Evolutionary conservation across 2,888 invertebrate species (phyloP), one percentile per base, ranked within the genome.

Genomic region (Metacarcinus magister): DNA sequence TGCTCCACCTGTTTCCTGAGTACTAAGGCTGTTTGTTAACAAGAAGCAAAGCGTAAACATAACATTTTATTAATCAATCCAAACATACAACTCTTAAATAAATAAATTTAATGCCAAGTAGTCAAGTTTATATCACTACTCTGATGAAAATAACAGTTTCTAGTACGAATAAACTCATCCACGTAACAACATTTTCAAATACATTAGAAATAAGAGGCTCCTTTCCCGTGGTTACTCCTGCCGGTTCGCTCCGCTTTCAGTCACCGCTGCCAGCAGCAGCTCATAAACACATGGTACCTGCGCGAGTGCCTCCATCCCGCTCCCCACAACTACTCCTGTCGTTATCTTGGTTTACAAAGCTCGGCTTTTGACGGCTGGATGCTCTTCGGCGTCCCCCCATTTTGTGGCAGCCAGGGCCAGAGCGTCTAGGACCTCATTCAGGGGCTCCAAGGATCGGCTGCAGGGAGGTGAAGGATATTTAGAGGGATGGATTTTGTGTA

Each of bases 381-480:
- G 32, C 44, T 7, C 54, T 32, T 92, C 90, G 39, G 93, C 60
- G 32, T 95, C 95, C 13, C 93, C 95, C 95, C 95, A 95, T 60
- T 95, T 95, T 67, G 46, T 32, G 54, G 54, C 95, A 39, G 95
- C 95, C 44, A 39, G 54, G 32, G 95, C 89, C 93, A 95, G 60
- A 93, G 95, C 93, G 67, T 93, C 93, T n/a, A 95, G 93, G 89
- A 95, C 93, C 19, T 95, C 60, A 43, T 89, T 93, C 67, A 95
- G 44, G 48, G 95, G 93, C 89, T 93, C 95, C 93, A 95, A 28
- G 43, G 95, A 95, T 16, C 93, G 93, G 60, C 93, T 93, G 67
- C 44, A 10, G 48, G 46, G 46, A 48, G 91, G 19, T 3, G 87
- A 16, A 60, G 19, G 28, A 39, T 60, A 19, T 19, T 60, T 23